phyloP scores from a whole-genome alignment of 2,797 vertebrate genomes.

The Falco biarmicus region DNA sequence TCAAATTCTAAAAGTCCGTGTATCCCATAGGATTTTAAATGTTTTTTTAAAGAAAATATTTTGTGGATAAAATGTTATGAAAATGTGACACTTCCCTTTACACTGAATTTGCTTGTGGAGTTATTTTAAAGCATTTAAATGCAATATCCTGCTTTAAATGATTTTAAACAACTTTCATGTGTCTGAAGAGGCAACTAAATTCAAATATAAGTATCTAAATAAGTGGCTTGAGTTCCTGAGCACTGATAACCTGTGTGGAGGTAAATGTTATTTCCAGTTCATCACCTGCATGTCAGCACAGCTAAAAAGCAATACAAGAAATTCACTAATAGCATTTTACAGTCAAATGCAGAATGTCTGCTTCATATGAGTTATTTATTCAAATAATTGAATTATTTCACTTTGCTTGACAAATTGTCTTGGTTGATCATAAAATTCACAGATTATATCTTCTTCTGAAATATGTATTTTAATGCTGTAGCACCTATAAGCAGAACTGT shows the following conservation, averaged over 20 bases:
- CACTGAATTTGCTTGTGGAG: neutral
- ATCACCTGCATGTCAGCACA: neutral
- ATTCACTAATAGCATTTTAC: slow-evolving; percentile 9
- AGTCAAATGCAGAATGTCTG: neutral
- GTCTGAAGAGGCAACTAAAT: neutral
- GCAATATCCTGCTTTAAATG: neutral
- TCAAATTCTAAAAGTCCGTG: neutral
- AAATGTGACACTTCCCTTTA: neutral
- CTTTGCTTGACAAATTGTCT: slow-evolving; percentile 19
- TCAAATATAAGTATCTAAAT: neutral
- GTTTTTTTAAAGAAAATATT: neutral
- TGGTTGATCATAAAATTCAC: neutral
- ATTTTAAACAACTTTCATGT: neutral
- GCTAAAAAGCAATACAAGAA: slow-evolving; percentile 1
- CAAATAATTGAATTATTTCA: slow-evolving; percentile 24
- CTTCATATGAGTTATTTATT: slow-evolving; percentile 27
- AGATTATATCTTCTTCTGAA: neutral
- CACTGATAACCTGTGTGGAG: neutral
- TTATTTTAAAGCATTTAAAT: neutral
- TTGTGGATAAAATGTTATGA: neutral
- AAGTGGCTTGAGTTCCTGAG: neutral
- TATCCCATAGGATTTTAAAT: neutral
- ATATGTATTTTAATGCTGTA: neutral
- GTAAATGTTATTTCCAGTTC: slow-evolving; percentile 14
- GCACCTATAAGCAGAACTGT: neutral